A percentile compares a stretch with the other conserved stretches of the same genome.
These are phyloP conservation scores for Salarias fasciatus DNA, from an alignment of 2,797 vertebrate genomes.

Conservation along the genomic window DNA sequence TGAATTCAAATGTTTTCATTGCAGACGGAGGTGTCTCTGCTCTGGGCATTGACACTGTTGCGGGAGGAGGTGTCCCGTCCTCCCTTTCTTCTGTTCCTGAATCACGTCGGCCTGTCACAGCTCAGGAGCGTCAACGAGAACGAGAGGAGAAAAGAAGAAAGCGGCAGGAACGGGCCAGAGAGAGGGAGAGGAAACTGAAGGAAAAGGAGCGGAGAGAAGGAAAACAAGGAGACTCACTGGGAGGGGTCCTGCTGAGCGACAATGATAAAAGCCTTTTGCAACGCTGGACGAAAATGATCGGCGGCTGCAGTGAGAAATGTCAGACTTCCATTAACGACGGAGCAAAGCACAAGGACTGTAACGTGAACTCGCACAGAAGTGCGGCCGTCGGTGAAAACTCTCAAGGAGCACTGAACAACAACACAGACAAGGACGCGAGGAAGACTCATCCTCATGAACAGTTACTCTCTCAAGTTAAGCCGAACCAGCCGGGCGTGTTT, in stretches of 20 bases:
- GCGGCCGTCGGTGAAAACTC: slow-evolving; percentile 32
- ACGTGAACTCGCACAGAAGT: slow-evolving; percentile 33
- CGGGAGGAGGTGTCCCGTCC: slow-evolving; percentile 58
- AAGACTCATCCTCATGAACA: slow-evolving; percentile 68
- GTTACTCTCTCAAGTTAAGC: slow-evolving; percentile 63
- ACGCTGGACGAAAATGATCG: slow-evolving; percentile 92
- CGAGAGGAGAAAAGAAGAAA: slow-evolving; percentile 91
- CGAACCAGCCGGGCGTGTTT: slow-evolving; percentile 68
- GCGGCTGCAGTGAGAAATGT: slow-evolving; percentile 77
- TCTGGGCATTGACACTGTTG: slow-evolving; percentile 58
- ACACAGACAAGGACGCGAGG: slow-evolving; percentile 58
- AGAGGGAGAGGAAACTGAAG: slow-evolving; percentile 88
- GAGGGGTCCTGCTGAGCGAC: slow-evolving; percentile 90
- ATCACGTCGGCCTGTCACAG: slow-evolving; percentile 88
- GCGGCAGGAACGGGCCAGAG: slow-evolving; percentile 89
- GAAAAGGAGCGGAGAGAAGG: slow-evolving; percentile 89
- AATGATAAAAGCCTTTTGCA: slow-evolving; percentile 92
- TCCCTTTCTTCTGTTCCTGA: slow-evolving; percentile 79
- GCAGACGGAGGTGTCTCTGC: slow-evolving; percentile 75
- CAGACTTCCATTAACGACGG: slow-evolving; percentile 53
- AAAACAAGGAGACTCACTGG: slow-evolving; percentile 83
- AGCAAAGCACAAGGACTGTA: slow-evolving; percentile 64
- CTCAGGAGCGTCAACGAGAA: slow-evolving; percentile 93
- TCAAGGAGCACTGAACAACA: slow-evolving; percentile 55
- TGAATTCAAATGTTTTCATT: slow-evolving; percentile 29